These are phyloP conservation scores for Pseudococcus jackbeardsleyi DNA, from an alignment of 2,888 invertebrate species.

Conservation along the genomic window DNA sequence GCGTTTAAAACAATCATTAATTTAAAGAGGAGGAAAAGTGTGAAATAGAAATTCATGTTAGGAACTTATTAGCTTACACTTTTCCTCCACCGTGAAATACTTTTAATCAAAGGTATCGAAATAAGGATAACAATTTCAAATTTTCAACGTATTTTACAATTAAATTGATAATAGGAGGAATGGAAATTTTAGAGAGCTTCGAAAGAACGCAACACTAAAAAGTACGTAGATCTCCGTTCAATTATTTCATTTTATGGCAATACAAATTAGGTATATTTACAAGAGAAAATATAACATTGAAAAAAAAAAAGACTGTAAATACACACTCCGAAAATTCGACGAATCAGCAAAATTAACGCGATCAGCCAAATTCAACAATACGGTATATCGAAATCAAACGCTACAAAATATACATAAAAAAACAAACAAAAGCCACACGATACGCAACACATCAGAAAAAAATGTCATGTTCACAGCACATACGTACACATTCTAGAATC, in stretches of 20 bases:
- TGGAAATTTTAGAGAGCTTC: no score
- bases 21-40: no score
- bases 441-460: neutral
- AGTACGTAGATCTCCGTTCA: no score
- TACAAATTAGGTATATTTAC: no score
- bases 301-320: neutral
- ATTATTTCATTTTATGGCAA: no score
- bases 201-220: no score
- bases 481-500: no score
- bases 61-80: neutral
- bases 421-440: neutral
- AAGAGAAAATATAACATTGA: neutral
- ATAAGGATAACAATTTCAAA: no score
- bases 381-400: neutral
- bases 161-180: no score
- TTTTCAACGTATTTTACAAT: no score
- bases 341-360: neutral
- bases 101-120: no score
- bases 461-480: conserved; percentile 19
- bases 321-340: neutral
- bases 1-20: no score
- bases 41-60: neutral
- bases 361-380: neutral
- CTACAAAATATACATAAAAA: neutral
- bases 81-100: neutral